Conservation (phyloP, 2,888 invertebrate genomes). For the Schizaphis graminum region DNA sequence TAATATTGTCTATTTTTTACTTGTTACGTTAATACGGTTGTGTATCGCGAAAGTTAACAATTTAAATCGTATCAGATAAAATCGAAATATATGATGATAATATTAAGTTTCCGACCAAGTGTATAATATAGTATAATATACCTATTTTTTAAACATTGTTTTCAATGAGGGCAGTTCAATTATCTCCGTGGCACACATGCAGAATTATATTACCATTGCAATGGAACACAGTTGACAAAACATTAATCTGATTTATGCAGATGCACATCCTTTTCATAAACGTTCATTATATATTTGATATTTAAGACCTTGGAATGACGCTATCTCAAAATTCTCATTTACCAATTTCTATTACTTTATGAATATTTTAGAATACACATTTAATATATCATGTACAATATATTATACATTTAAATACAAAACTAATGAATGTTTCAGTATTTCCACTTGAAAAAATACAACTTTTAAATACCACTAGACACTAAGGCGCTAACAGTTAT, state of each 20-base stretch:
- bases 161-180: background rate
- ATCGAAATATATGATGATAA: background rate
- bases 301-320: slow-evolving; percentile 22
- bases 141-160: too few relatives aligned
- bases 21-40: background rate
- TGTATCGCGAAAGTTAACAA: background rate
- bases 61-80: background rate
- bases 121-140: background rate
- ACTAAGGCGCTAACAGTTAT: slow-evolving; percentile 1
- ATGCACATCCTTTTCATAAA: slow-evolving; percentile 1
- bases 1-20: background rate
- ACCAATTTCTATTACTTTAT: slow-evolving; percentile 11
- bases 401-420: slow-evolving; percentile 1
- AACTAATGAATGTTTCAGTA: slow-evolving; percentile 11
- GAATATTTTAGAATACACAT: slow-evolving; percentile 28
- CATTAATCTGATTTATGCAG: slow-evolving; percentile 31
- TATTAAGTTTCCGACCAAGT: background rate
- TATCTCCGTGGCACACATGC: slow-evolving; percentile 19
- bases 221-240: slow-evolving; percentile 14
- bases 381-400: background rate
- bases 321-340: slow-evolving; percentile 18
- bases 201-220: background rate
- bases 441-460: background rate
- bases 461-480: background rate
- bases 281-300: slow-evolving; percentile 1